Conservation (phyloP, 2,888 invertebrate species). For the Eremobia ochroleuca region DNA sequence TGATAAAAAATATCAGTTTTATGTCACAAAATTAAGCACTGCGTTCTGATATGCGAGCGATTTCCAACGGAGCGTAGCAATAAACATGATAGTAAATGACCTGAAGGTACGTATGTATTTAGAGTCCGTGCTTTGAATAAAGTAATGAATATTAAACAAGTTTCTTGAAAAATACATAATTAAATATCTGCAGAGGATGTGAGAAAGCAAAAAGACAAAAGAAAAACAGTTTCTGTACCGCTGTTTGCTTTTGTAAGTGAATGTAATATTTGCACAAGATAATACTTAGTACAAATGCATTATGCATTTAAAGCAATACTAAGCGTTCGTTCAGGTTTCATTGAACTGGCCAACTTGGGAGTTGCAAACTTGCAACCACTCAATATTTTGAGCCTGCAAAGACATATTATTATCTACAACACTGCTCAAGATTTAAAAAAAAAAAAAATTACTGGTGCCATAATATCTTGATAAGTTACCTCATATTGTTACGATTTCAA, state of each 20-base stretch:
- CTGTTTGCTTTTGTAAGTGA: conserved; percentile 48
- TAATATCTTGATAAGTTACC: not conserved
- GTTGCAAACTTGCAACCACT: not conserved
- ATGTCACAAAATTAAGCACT: conserved; percentile 25
- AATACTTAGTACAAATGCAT: conserved; percentile 37
- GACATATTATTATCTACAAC: not conserved
- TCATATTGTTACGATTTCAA: conserved; percentile 2
- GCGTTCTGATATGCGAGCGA: conserved; percentile 46
- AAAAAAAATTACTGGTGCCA: not conserved
- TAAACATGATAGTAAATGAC: conserved; percentile 44
- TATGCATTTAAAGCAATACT: conserved; percentile 31
- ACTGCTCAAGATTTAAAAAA: no score
- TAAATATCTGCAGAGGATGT: conserved; percentile 48
- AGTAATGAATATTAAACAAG: conserved; percentile 47
- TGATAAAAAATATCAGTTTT: conserved; percentile 50
- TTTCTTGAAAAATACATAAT: conserved; percentile 41
- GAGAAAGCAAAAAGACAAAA: conserved; percentile 39
- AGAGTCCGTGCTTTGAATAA: conserved; percentile 13
- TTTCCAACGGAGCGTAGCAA: conserved; percentile 34
- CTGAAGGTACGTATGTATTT: conserved; percentile 7
- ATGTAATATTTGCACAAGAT: conserved; percentile 48
- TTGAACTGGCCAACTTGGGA: not conserved
- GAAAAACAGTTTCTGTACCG: conserved; percentile 8
- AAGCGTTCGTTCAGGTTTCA: conserved; percentile 18
- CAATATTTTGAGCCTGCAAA: not conserved